A percentile compares a stretch with the other conserved stretches of the same genome.
phyloP scores from a whole-genome alignment of 2,113 vertebrate species.

The Lepus europaeus region DNA sequence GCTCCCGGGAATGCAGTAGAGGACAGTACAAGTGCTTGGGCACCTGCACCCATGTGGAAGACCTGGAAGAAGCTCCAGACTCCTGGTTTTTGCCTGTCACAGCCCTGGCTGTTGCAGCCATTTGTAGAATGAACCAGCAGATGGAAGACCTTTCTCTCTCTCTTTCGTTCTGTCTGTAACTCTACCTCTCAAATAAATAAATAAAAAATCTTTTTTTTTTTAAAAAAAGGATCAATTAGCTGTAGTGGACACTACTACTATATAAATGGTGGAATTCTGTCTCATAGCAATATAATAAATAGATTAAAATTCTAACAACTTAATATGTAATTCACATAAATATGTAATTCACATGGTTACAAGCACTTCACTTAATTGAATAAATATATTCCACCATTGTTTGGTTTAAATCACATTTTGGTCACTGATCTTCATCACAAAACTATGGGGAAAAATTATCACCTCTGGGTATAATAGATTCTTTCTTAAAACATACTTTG shows the following conservation, averaged over 20 bases:
- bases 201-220: no score
- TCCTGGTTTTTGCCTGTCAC: no score
- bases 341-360: neutral
- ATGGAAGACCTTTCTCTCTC: no score
- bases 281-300: neutral
- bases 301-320: constrained; percentile 16
- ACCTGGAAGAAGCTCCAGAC: no score
- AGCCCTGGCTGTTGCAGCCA: no score
- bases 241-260: neutral
- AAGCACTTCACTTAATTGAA: neutral
- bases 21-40: no score
- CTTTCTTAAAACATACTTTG: neutral
- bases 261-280: neutral
- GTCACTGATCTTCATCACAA: constrained; percentile 19
- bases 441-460: neutral
- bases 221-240: neutral
- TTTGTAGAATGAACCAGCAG: no score
- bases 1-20: no score
- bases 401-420: constrained; percentile 35
- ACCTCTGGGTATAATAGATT: neutral
- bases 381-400: neutral
- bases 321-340: neutral
- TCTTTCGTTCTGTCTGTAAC: no score
- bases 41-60: no score
- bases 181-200: no score